A percentile compares a stretch with the other conserved stretches of the same genome.
These are phyloP conservation scores for Spodoptera frugiperda DNA, from an alignment of 1,140 invertebrate genomes.

Conservation along the genomic window DNA sequence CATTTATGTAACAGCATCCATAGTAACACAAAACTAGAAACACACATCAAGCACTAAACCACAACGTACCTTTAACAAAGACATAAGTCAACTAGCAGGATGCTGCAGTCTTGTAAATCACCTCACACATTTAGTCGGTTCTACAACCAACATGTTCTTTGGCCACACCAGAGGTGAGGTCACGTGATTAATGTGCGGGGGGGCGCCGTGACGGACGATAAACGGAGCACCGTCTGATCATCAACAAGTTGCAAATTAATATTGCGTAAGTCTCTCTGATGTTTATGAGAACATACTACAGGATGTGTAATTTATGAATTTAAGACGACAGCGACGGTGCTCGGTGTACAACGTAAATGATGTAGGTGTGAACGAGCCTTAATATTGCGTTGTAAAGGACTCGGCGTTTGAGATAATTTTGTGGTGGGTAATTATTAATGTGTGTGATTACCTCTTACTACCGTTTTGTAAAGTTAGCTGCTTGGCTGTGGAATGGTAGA, in stretches of 20 bases:
- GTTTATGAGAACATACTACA: conserved; percentile 58
- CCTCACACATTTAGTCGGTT: neutral
- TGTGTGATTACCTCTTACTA: too few relatives aligned
- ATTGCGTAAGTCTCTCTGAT: conserved; percentile 54
- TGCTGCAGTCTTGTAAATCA: neutral
- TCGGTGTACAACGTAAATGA: conserved; percentile 29
- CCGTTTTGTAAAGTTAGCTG: neutral
- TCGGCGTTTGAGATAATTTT: neutral
- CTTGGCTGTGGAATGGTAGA: too few relatives aligned
- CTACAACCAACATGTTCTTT: conserved; percentile 29
- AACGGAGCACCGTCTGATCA: conserved; percentile 68
- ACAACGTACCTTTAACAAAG: too few relatives aligned
- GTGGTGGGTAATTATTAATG: neutral
- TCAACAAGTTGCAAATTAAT: conserved; percentile 83
- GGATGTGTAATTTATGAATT: conserved; percentile 43
- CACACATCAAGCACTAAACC: too few relatives aligned
- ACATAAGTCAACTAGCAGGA: neutral
- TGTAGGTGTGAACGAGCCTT: conserved; percentile 27
- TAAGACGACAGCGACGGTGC: conserved; percentile 23
- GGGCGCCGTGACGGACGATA: conserved; percentile 68
- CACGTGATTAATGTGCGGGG: conserved; percentile 79
- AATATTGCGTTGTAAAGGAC: conserved; percentile 4
- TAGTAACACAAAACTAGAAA: too few relatives aligned
- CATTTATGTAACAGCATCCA: too few relatives aligned
- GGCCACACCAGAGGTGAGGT: conserved; percentile 61